Base-by-base conservation (phyloP, 1,140 invertebrate species). In the Brachionus calyciflorus region DNA sequence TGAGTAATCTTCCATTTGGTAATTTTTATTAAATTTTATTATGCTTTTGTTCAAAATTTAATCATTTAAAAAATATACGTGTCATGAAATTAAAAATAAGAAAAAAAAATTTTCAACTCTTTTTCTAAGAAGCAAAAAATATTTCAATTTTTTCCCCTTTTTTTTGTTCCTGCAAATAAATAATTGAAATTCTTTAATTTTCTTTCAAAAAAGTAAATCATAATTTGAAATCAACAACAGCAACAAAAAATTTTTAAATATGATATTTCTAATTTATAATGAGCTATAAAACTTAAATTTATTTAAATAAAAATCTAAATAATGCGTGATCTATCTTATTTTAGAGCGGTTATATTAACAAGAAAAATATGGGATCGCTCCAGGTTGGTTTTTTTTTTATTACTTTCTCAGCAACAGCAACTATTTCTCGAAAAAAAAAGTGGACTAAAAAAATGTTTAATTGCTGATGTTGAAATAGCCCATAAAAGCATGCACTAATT, bases 321-420 rank as follows among this genome's bases (percentile, higher is more conserved):
- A 65, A 65, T 65, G 60, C 19, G 41, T 44, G 60, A 65, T 44
- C 41, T 65, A 65, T 65, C 60, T 65, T 65, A 65, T 65, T 65
- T 65, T 65, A 65, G 60, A 65, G 60, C 60, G 33, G 41, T 44
- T 41, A 17, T 24, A 5, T 65, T 44, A 5, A 44, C 21, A 12
- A 37, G 40, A 44, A 65, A 26, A 40, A 44, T 44, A 65, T 65
- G 60, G 60, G 60, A 65, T 65, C 60, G 33, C 40, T 65, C 44
- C 60, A 65, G 60, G 60, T 65, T 44, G 12, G 33, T 65, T 9
- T 40, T 9, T 9, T 24, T 12, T n/a, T n/a, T n/a, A n/a, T n/a
- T 24, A 46, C 3, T 26, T 65, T 10, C 9, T 30, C 37, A 44
- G 2, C 60, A 65, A 19, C 60, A 65, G 19, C 60, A 65, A 3